Conservation (phyloP, 2,888 invertebrate species). For the Mylabris sibirica region DNA sequence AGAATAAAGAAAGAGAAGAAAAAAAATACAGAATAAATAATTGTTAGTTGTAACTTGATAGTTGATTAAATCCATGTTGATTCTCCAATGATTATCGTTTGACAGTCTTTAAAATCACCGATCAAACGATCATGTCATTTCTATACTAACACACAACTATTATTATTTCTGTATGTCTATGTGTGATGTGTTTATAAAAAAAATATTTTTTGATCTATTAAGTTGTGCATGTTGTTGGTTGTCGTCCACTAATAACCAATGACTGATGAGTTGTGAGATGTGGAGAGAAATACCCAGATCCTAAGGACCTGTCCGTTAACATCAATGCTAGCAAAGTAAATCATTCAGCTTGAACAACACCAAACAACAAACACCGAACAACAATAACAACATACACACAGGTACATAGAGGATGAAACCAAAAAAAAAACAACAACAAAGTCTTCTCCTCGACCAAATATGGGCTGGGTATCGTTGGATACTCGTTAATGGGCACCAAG, state of each 20-base stretch:
- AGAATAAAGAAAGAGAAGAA: too few relatives aligned
- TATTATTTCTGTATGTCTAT: too few relatives aligned
- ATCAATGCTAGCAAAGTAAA: slow-evolving; percentile 28
- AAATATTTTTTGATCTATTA: slow-evolving; percentile 42
- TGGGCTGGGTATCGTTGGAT: slow-evolving; percentile 41
- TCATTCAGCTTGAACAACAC: slow-evolving; percentile 27
- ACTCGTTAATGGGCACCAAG: slow-evolving; percentile 43
- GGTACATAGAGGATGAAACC: background rate
- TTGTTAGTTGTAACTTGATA: slow-evolving; percentile 6
- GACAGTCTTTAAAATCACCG: slow-evolving; percentile 8
- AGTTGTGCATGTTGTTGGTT: slow-evolving; percentile 37
- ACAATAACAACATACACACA: background rate
- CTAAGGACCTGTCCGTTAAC: slow-evolving; percentile 30
- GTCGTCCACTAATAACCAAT: slow-evolving; percentile 42
- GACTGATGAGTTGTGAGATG: slow-evolving; percentile 43
- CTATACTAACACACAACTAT: background rate
- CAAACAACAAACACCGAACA: slow-evolving; percentile 19
- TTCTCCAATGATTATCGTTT: background rate
- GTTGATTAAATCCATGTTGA: background rate
- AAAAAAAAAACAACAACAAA: background rate
- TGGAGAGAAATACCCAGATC: slow-evolving; percentile 35
- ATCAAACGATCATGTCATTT: background rate
- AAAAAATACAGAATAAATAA: background rate
- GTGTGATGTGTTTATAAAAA: background rate
- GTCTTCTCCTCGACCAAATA: slow-evolving; percentile 35